Evolutionary conservation across 1,140 invertebrate genomes (phyloP).

Genomic region (Trinorchestia longiramus): DNA sequence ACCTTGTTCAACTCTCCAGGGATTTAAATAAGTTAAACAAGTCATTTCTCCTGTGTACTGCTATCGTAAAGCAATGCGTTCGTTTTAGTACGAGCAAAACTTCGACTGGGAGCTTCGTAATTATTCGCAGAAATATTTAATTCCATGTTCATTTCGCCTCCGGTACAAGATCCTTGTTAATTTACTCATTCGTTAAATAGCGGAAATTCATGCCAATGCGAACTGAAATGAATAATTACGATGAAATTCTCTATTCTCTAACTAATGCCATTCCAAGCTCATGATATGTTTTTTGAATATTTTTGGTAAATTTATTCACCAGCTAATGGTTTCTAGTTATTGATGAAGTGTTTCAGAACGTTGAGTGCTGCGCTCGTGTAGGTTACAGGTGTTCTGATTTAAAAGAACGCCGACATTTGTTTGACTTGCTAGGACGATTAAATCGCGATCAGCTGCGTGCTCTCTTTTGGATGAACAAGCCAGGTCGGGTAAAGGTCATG

Average conservation of each 20-base stretch:
- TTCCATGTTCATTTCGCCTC: background rate
- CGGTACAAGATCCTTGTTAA: background rate
- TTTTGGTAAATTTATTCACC: background rate
- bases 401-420: background rate
- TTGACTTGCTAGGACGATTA: background rate
- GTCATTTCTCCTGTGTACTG: no score
- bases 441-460: background rate
- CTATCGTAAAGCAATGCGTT: no score
- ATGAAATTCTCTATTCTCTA: background rate
- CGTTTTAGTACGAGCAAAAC: background rate
- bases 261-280: background rate
- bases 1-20: no score
- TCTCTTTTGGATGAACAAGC: background rate
- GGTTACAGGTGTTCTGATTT: background rate
- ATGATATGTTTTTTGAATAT: background rate
- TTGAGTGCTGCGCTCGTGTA: background rate
- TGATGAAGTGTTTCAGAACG: background rate
- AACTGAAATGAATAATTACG: background rate
- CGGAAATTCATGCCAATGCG: background rate
- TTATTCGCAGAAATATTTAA: background rate
- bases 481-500: no score
- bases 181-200: background rate
- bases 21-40: no score
- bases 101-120: background rate
- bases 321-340: background rate